phyloP scores from a whole-genome alignment of 2,888 invertebrate genomes.

The Papilio protenor region DNA sequence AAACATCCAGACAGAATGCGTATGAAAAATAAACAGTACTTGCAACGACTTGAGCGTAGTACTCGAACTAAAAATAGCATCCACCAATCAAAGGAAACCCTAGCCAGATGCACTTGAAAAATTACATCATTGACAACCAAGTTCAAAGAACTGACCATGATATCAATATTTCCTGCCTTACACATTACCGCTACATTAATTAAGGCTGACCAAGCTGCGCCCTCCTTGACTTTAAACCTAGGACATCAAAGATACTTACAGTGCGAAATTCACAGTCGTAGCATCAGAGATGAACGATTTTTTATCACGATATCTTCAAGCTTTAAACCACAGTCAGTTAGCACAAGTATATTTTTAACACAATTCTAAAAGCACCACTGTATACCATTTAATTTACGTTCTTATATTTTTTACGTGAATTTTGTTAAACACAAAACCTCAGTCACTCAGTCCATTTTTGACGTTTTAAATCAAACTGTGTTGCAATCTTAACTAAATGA shows the following conservation, averaged over 20 bases:
- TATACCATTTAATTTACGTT: constrained; percentile 46
- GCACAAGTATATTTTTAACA: constrained; percentile 29
- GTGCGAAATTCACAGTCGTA: constrained; percentile 39
- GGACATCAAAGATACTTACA: constrained; percentile 50
- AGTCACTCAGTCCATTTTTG: constrained; percentile 67
- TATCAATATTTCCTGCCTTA: constrained; percentile 73
- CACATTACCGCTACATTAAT: constrained; percentile 62
- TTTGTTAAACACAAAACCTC: constrained; percentile 57
- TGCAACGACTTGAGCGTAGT: constrained; percentile 58
- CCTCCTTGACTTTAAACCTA: constrained; percentile 54
- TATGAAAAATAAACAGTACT: constrained; percentile 83
- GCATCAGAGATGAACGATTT: constrained; percentile 48
- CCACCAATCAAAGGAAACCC: constrained; percentile 60
- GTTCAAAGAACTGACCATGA: constrained; percentile 69
- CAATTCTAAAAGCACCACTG: constrained; percentile 35
- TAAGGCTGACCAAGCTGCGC: constrained; percentile 53
- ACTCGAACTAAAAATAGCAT: constrained; percentile 76
- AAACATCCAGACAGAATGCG: constrained; percentile 67
- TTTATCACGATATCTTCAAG: constrained; percentile 48
- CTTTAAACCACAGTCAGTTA: constrained; percentile 22
- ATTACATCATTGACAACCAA: constrained; percentile 58
- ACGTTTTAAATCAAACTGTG: constrained; percentile 56
- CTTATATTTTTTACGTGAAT: constrained; percentile 65
- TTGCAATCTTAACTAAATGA: constrained; percentile 41
- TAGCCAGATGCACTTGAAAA: constrained; percentile 50